Base-by-base conservation (phyloP, 2,113 vertebrate species). In the Talpa occidentalis region DNA sequence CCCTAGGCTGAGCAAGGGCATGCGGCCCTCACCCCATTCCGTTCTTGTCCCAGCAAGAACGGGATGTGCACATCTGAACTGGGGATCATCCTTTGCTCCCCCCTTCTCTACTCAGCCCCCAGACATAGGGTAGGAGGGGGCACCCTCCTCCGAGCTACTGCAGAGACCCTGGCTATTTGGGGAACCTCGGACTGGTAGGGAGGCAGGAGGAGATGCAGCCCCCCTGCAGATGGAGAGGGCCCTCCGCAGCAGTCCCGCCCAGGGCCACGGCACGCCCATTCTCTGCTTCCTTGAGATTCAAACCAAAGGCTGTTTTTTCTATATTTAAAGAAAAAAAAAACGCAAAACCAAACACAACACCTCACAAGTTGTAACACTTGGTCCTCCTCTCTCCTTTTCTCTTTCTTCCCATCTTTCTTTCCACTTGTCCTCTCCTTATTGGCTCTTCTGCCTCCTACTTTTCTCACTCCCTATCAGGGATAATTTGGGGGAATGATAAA, bases 261-360 rank as follows among this genome's bases (percentile, higher is more conserved):
- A 17, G 32, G 78, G 94, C 94, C 92, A 94, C 94, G 95, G 97
- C 96, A 90, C 85, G 96, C 94, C 93, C 88, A 83, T 81, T 87
- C 94, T 94, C 96, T 96, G 98, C 96, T 96, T 96, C 93, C 96
- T 97, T 95, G 96, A 96, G 97, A 97, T 94, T 92, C 92, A 98
- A 98, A 98, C 98, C 98, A 98, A 98, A 98, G 98, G 97, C 97
- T 98, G 98, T 97, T 98, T 98, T 56, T 97, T 98, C 96, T 98
- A 98, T 76, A 91, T 96, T 97, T 88, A 97, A 98, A 97, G 86
- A 92, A 95, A 93, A 74, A 59, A 84, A 64, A 87, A 94, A 93
- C 94, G 82, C 94, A 89, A 90, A 96, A 95, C 95, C 97, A 95
- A 97, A 97, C 96, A 86, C 69, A 97, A 95, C 96, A 98, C 98